Evolutionary conservation across 1,140 invertebrate species (phyloP).

Genomic region (Calosoma granatense): DNA sequence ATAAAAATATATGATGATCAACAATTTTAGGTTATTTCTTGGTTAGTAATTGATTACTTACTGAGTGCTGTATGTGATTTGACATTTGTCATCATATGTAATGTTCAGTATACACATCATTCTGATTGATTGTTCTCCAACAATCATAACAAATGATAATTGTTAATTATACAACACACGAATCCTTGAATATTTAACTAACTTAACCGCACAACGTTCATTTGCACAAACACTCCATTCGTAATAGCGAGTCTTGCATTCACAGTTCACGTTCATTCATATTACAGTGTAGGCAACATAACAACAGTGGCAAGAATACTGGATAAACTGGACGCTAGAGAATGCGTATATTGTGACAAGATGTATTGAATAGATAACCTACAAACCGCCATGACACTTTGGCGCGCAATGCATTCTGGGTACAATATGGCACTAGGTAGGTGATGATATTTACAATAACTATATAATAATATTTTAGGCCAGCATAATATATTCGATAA

Average conservation of each 20-base stretch:
- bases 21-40: not conserved
- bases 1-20: not conserved
- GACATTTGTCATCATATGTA: not conserved
- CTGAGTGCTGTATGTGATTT: not conserved
- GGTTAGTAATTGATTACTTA: not conserved
- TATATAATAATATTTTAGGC: no score
- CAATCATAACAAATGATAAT: no score
- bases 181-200: not conserved
- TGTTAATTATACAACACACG: constrained; percentile 5
- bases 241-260: not conserved
- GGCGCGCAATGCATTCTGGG: no score
- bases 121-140: no score
- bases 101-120: not conserved
- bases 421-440: no score
- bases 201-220: not conserved
- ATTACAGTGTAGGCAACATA: not conserved
- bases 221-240: not conserved
- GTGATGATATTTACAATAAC: no score
- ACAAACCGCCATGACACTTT: no score
- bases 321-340: not conserved
- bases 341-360: not conserved
- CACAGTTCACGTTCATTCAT: not conserved
- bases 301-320: constrained; percentile 6
- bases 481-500: no score
- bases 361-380: no score